phyloP scores from a whole-genome alignment of 2,888 invertebrate genomes.

The Melieria crassipennis region DNA sequence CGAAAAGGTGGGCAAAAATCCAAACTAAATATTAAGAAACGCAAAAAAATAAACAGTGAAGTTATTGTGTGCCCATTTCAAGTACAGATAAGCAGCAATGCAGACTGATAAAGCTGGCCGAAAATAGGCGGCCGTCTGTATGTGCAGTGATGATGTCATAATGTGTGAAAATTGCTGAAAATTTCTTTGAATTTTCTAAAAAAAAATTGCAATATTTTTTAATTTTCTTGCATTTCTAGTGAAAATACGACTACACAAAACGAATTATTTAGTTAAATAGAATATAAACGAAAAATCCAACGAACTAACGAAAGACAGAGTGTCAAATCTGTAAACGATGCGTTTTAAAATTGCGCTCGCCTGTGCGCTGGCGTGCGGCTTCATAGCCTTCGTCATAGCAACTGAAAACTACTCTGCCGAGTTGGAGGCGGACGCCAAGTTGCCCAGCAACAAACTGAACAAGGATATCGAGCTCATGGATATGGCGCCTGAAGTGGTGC shows the following conservation, averaged over 20 bases:
- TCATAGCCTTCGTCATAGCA: conserved; percentile 52
- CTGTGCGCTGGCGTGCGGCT: conserved; percentile 54
- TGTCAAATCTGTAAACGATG: conserved; percentile 47
- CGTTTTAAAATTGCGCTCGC: conserved; percentile 57
- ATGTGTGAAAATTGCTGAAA: conserved; percentile 40
- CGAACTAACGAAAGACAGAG: conserved; percentile 36
- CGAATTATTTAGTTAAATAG: conserved; percentile 12
- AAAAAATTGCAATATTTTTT: conserved; percentile 28
- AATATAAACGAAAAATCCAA: conserved; percentile 39
- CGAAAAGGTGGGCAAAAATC: conserved; percentile 37
- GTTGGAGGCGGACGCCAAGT: conserved; percentile 46
- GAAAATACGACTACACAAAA: conserved; percentile 38
- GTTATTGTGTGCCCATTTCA: conserved; percentile 38
- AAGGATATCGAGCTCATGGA: conserved; percentile 51
- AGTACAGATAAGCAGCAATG: conserved; percentile 46
- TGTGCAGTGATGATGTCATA: conserved; percentile 54
- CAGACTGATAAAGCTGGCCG: conserved; percentile 33
- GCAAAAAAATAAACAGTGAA: conserved; percentile 36
- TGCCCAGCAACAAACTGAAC: conserved; percentile 19
- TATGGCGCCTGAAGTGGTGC: conserved; percentile 39
- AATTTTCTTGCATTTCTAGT: conserved; percentile 44
- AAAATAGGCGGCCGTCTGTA: background rate
- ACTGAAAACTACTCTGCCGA: conserved; percentile 56
- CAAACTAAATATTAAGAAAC: conserved; percentile 23
- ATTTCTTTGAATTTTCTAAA: conserved; percentile 24